Evolutionary conservation across 2,888 invertebrate species (phyloP).

Genomic region (Melanotus villosus): DNA sequence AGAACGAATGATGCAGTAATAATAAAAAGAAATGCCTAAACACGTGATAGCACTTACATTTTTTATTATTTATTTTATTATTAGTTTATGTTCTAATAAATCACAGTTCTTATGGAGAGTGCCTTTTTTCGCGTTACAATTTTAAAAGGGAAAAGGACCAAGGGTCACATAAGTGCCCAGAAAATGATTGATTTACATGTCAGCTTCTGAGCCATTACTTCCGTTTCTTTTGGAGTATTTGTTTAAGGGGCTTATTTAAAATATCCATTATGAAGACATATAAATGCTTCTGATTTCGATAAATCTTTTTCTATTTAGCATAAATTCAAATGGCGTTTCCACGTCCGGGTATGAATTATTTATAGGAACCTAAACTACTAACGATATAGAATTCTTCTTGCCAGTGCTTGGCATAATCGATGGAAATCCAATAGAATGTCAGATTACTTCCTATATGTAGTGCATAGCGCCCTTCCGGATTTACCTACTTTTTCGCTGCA

Average conservation of each 20-base stretch:
- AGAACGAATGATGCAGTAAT: too few relatives aligned
- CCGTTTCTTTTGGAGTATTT: constrained; percentile 18
- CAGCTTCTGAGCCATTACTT: constrained; percentile 14
- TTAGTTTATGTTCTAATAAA: too few relatives aligned
- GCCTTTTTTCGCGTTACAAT: too few relatives aligned
- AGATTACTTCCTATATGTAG: constrained; percentile 38
- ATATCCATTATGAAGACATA: constrained; percentile 34
- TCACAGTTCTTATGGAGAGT: too few relatives aligned
- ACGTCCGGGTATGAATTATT: constrained; percentile 40
- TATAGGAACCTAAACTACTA: constrained; percentile 37
- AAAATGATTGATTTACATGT: constrained; percentile 18
- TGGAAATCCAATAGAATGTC: constrained; percentile 39
- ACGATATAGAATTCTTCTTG: constrained; percentile 41
- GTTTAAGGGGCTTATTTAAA: constrained; percentile 21
- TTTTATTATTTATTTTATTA: too few relatives aligned
- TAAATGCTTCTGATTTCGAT: constrained; percentile 32
- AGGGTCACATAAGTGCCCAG: constrained; percentile 9
- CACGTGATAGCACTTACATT: too few relatives aligned
- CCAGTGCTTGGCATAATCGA: constrained; percentile 34
- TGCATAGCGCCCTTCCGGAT: constrained; percentile 31
- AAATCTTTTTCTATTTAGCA: constrained; percentile 39
- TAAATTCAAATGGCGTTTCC: constrained; percentile 38
- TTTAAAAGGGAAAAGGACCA: too few relatives aligned
- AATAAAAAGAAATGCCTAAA: too few relatives aligned
- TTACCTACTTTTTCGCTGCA: constrained; percentile 25